A percentile compares a stretch with the other conserved stretches of the same genome.
Evolutionary conservation across 1,140 invertebrate genomes (phyloP).

Genomic region (Zaprionus gabonicus): DNA sequence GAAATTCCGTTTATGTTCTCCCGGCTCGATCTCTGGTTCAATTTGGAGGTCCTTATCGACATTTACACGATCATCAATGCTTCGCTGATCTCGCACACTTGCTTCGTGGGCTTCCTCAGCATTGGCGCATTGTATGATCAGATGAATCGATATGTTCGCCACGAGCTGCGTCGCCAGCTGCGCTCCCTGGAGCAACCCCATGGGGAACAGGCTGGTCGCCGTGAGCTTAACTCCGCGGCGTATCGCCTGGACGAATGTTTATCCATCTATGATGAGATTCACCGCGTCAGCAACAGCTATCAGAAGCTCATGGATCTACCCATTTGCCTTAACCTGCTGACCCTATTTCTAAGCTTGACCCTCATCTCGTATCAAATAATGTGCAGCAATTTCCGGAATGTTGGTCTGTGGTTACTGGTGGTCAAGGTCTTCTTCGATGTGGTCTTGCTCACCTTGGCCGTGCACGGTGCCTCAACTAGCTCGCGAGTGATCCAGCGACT

Average conservation of each 20-base stretch:
- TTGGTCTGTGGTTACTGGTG: constrained; percentile 50
- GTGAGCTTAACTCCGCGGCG: constrained; percentile 34
- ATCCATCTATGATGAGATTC: constrained; percentile 61
- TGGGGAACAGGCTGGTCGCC: constrained; percentile 24
- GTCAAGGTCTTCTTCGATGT: constrained; percentile 55
- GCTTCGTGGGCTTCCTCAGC: constrained; percentile 64
- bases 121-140: constrained; percentile 62
- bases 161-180: constrained; percentile 57
- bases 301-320: constrained; percentile 59
- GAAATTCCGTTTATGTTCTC: constrained; percentile 3
- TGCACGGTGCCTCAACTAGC: constrained; percentile 58
- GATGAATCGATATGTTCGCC: constrained; percentile 54
- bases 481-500: constrained; percentile 44
- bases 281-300: constrained; percentile 47
- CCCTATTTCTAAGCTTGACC: constrained; percentile 45
- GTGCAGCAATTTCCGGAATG: constrained; percentile 9
- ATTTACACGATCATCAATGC: constrained; percentile 27
- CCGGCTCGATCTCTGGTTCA: not conserved
- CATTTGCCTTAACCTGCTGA: constrained; percentile 32
- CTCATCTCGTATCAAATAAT: constrained; percentile 58
- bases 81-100: constrained; percentile 57
- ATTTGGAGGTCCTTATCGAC: not conserved
- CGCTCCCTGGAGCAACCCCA: constrained; percentile 48
- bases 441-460: constrained; percentile 61
- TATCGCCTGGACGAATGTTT: constrained; percentile 61